Base-by-base conservation (phyloP, 2,888 invertebrate genomes). In the Ptilodon capucinus region DNA sequence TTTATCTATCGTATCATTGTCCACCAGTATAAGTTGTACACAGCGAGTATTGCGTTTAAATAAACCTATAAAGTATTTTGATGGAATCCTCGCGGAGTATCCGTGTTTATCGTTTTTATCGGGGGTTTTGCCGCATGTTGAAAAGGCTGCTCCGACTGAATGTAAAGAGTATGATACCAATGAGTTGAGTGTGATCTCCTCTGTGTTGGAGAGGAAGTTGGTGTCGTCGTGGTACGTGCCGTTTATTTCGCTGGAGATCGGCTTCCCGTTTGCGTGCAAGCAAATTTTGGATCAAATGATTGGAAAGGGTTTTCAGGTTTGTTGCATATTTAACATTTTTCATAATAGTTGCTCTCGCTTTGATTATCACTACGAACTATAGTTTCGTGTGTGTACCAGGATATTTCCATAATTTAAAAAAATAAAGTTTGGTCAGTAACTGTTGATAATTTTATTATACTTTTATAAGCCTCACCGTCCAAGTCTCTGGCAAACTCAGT, bases 11-110 rank as follows among this genome's bases (percentile, higher is more conserved):
- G 51, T 79, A 0, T 88, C 92, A 2, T 67, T 92, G 40, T 84
- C 86, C 59, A 49, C 90, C 36, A 92, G 92, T 73, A 91, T 92
- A 66, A 84, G 87, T 60, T 81, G 86, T 66, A 84, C 93, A 19
- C 92, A 92, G 65, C 91, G 88, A 81, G 67, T 93, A 46, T 70
- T 93, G 42, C 81, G 80, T 57, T 76, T 91, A 51, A 92, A 91
- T 58, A 92, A 91, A 62, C 92, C 93, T 5, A 40, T 92, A 19
- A 85, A 85, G 50, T 88, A 86, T 61, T 54, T 85, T n/a, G 80
- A 83, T 1, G 60, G 42, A 14, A 50, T 84, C n/a, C 41, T 77
- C 3, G 60, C 68, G 21, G 70, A 79, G 9, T 82, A 84, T 57
- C 84, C 87, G 0, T 75, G 68, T 46, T 57, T 88, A 25, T 60